Percentiles rank a stretch among this genome's conserved stretches.
Conservation (phyloP, 2,888 invertebrate species). For the Neoitamus cyanurus region DNA sequence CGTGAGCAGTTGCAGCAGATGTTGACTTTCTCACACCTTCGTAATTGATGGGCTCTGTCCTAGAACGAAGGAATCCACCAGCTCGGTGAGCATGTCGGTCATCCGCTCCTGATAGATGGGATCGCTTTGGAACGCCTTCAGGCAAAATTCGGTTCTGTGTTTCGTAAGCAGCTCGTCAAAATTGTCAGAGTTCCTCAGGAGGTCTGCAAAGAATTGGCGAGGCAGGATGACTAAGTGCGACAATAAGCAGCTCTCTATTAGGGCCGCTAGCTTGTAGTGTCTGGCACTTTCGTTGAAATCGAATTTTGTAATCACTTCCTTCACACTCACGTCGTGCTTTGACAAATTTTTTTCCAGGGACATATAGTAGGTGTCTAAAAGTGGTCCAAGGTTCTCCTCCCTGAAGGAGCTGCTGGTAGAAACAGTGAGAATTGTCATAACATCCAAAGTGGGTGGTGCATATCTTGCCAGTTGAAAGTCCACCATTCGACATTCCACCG, state of each 20-base stretch:
- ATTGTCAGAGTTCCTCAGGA: constrained; percentile 67
- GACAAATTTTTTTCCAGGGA: constrained; percentile 66
- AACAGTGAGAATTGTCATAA: constrained; percentile 68
- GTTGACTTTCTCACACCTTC: constrained; percentile 38
- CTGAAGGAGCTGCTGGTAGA: constrained; percentile 67
- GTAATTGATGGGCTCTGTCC: constrained; percentile 7
- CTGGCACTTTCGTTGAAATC: constrained; percentile 64
- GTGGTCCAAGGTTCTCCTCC: constrained; percentile 63
- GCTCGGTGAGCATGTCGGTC: constrained; percentile 70
- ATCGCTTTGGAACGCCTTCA: constrained; percentile 69
- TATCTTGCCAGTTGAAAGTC: constrained; percentile 78
- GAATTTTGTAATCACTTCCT: constrained; percentile 64
- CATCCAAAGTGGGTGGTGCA: constrained; percentile 75
- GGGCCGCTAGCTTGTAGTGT: constrained; percentile 69
- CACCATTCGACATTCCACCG: constrained; percentile 72
- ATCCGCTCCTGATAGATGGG: constrained; percentile 68
- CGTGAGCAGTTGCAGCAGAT: not conserved
- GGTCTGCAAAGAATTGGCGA: constrained; percentile 66
- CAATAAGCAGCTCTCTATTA: constrained; percentile 70
- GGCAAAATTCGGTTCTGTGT: constrained; percentile 70
- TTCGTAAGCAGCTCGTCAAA: constrained; percentile 68
- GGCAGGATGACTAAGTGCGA: constrained; percentile 70
- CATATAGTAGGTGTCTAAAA: constrained; percentile 71
- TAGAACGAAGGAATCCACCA: constrained; percentile 67
- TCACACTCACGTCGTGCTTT: constrained; percentile 64